Conservation (phyloP, 92 coral and sea anemone genomes). For the Epizoanthus scotinus region DNA sequence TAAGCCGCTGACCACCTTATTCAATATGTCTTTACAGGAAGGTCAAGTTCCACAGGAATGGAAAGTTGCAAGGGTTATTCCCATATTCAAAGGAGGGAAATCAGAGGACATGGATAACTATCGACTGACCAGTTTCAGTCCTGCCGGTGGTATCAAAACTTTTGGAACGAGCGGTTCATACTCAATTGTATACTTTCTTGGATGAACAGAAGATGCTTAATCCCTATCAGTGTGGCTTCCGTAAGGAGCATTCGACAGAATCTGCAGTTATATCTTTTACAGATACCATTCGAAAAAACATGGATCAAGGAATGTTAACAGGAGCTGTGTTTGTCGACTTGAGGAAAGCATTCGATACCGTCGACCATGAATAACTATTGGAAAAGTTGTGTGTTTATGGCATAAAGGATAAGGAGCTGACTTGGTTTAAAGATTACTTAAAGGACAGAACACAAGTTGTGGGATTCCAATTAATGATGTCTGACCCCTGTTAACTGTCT, state of each 20-base stretch:
- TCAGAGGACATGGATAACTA: slow-evolving; percentile 29
- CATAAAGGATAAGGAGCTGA: slow-evolving; percentile 24
- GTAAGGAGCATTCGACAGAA: slow-evolving; percentile 31
- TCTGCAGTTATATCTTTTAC: slow-evolving; percentile 29
- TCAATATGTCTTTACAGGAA: background rate
- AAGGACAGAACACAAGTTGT: too few species aligned
- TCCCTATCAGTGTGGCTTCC: slow-evolving; percentile 31
- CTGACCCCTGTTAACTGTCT: too few species aligned
- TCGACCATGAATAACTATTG: slow-evolving; percentile 12
- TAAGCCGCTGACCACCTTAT: slow-evolving; percentile 13
- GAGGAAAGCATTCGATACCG: slow-evolving; percentile 39
- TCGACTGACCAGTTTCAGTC: slow-evolving; percentile 31
- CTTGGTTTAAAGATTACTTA: slow-evolving; percentile 13
- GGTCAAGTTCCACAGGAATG: slow-evolving; percentile 31
- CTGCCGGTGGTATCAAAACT: slow-evolving; percentile 17
- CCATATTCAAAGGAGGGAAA: slow-evolving; percentile 22
- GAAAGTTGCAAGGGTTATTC: slow-evolving; percentile 36
- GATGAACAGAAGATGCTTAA: slow-evolving; percentile 22
- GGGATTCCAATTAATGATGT: too few species aligned
- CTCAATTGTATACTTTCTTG: slow-evolving; percentile 18
- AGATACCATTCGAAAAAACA: slow-evolving; percentile 12
- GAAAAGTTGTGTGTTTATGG: slow-evolving; percentile 38
- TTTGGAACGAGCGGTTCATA: slow-evolving; percentile 32
- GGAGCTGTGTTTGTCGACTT: slow-evolving; percentile 34
- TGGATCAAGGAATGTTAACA: slow-evolving; percentile 39